Conservation (phyloP, 2,113 vertebrate species). For the Telmatochromis brachygnathus region DNA sequence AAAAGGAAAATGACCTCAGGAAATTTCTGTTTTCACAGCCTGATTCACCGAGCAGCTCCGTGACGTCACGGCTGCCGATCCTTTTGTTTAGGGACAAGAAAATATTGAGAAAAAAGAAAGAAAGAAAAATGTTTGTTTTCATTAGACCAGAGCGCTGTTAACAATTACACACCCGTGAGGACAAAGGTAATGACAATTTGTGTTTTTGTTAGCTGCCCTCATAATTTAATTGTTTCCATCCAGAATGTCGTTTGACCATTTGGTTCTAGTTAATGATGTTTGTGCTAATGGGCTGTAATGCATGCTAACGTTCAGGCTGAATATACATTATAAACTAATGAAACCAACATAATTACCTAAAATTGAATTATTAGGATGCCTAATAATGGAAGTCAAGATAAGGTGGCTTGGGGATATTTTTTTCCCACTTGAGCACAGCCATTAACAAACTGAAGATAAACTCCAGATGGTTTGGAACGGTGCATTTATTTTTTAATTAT, state of each 20-base stretch:
- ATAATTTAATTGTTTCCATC: neutral
- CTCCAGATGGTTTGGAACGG: slow-evolving; percentile 1
- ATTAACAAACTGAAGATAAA: neutral
- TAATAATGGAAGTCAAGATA: neutral
- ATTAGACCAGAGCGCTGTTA: slow-evolving; percentile 43
- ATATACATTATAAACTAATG: slow-evolving; percentile 29
- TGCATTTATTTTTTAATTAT: neutral
- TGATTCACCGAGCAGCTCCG: slow-evolving; percentile 40
- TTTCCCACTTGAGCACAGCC: neutral
- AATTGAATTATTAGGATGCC: slow-evolving; percentile 6
- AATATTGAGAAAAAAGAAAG: neutral
- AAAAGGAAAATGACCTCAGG: slow-evolving; percentile 68
- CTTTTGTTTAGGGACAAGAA: slow-evolving; percentile 16
- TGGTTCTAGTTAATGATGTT: neutral
- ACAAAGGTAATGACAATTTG: slow-evolving; percentile 14
- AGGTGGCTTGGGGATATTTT: slow-evolving; percentile 13
- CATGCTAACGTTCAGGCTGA: slow-evolving; percentile 3
- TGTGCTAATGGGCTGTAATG: neutral
- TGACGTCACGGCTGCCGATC: slow-evolving; percentile 45
- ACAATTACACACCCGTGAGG: slow-evolving; percentile 34
- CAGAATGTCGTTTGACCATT: neutral
- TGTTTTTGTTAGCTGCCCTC: slow-evolving; percentile 20
- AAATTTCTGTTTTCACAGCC: slow-evolving; percentile 69
- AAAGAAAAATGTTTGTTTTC: slow-evolving; percentile 46
- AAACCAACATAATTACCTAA: slow-evolving; percentile 9